These are phyloP conservation scores for Drosophila ustulata DNA, from an alignment of 2,888 invertebrate genomes.

Conservation along the genomic window DNA sequence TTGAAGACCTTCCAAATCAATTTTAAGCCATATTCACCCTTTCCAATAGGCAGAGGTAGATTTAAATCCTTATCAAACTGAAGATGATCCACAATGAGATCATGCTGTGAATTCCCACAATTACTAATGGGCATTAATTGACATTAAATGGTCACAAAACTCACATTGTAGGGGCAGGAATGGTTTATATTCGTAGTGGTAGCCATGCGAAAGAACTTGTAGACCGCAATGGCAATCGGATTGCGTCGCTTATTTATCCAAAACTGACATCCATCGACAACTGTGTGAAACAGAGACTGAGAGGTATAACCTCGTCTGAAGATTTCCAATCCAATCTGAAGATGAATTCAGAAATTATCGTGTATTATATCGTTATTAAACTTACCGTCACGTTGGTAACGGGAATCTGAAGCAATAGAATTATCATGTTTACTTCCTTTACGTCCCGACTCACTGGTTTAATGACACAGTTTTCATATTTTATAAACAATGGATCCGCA, in stretches of 20 bases:
- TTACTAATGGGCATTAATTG: no score
- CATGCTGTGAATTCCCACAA: constrained; percentile 29
- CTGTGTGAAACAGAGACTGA: neutral
- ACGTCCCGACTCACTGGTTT: neutral
- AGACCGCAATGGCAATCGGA: constrained; percentile 21
- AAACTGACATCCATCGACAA: constrained; percentile 33
- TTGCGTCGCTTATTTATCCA: constrained; percentile 14
- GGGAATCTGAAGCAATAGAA: neutral
- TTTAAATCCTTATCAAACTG: constrained; percentile 4
- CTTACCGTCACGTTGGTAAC: neutral
- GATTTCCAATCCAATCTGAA: constrained; percentile 2
- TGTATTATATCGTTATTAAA: neutral
- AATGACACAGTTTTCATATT: neutral
- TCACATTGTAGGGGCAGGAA: constrained; percentile 43
- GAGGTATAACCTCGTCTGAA: neutral
- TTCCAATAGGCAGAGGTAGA: constrained; percentile 7
- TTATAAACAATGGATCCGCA: neutral
- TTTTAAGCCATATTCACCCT: constrained; percentile 16
- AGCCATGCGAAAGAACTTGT: constrained; percentile 9
- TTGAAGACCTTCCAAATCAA: neutral
- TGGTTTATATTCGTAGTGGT: constrained; percentile 39
- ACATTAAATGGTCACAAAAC: constrained; percentile 1
- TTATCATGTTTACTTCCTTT: neutral
- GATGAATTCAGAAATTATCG: neutral
- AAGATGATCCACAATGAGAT: constrained; percentile 30